Conservation (phyloP, 2,797 vertebrate species). For the Taenioides sp. region DNA sequence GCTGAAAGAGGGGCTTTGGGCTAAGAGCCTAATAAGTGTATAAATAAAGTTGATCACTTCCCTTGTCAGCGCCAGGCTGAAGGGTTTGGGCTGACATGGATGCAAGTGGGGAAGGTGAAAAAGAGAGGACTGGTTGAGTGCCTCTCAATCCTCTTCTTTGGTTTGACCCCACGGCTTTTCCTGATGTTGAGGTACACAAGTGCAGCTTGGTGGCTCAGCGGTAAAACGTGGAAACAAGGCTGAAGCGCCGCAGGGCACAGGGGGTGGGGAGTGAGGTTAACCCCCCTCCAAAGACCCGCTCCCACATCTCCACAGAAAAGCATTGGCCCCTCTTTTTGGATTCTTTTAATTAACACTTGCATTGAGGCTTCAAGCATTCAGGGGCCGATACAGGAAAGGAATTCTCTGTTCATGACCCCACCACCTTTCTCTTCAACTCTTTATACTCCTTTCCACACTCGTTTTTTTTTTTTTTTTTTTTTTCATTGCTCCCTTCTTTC, state of each 20-base stretch:
- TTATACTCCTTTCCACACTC: slow-evolving; percentile 28
- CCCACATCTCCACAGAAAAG: slow-evolving; percentile 77
- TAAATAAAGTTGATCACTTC: slow-evolving; percentile 82
- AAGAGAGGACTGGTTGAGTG: slow-evolving; percentile 64
- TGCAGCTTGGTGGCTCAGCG: slow-evolving; percentile 70
- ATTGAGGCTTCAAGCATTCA: slow-evolving; percentile 76
- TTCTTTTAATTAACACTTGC: slow-evolving; percentile 88
- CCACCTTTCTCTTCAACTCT: slow-evolving; percentile 40
- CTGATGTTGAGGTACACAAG: slow-evolving; percentile 75
- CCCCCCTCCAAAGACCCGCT: slow-evolving; percentile 70
- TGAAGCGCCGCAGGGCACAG: slow-evolving; percentile 72
- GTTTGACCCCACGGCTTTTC: slow-evolving; percentile 74
- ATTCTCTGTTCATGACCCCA: slow-evolving; percentile 58
- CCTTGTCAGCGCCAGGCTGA: slow-evolving; percentile 70
- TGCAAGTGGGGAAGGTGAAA: slow-evolving; percentile 67
- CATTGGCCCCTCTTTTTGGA: slow-evolving; percentile 81
- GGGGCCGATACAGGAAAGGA: slow-evolving; percentile 71
- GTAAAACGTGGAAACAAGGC: slow-evolving; percentile 74
- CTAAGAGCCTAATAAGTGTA: slow-evolving; percentile 74
- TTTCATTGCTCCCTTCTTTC: slow-evolving; percentile 50
- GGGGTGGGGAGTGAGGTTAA: slow-evolving; percentile 75
- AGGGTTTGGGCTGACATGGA: slow-evolving; percentile 69
- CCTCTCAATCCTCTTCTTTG: slow-evolving; percentile 70
- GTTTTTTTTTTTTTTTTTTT: slow-evolving; percentile 37
- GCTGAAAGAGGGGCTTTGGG: slow-evolving; percentile 68